Conservation (phyloP, 1,140 invertebrate genomes). For the Pogonomyrmex barbatus region DNA sequence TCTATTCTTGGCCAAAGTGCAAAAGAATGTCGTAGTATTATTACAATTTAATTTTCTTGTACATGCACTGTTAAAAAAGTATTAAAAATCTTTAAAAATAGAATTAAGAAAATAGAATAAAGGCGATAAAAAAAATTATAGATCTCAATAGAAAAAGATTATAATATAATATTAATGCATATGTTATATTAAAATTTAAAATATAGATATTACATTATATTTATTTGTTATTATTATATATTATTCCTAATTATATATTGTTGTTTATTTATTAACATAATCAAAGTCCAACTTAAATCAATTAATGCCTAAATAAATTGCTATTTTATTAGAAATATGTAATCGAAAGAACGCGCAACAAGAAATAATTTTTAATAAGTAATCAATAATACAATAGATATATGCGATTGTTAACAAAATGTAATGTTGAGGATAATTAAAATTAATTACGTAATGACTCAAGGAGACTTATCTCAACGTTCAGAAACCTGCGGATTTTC, state of each 20-base stretch:
- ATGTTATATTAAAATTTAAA: neutral
- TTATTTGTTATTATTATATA: neutral
- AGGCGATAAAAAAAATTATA: neutral
- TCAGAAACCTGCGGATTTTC: constrained; percentile 50
- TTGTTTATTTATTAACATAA: neutral
- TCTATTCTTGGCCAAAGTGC: constrained; percentile 45
- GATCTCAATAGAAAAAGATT: neutral
- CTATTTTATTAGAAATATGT: neutral
- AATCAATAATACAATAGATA: too few relatives aligned
- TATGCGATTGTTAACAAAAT: too few relatives aligned
- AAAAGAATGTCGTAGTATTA: constrained; percentile 57
- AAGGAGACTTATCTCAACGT: neutral
- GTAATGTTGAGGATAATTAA: too few relatives aligned
- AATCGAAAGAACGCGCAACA: neutral
- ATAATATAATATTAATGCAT: neutral
- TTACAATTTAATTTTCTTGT: constrained; percentile 26
- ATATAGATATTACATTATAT: neutral
- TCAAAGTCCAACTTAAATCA: constrained; percentile 4
- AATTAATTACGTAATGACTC: too few relatives aligned
- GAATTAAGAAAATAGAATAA: neutral
- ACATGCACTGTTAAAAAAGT: constrained; percentile 12
- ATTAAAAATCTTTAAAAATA: neutral
- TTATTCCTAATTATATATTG: neutral
- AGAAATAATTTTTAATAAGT: neutral
- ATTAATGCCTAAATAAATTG: neutral